A percentile compares a stretch with the other conserved stretches of the same genome.
Evolutionary conservation across 2,888 invertebrate genomes (phyloP).

Genomic region (Acleris literana): DNA sequence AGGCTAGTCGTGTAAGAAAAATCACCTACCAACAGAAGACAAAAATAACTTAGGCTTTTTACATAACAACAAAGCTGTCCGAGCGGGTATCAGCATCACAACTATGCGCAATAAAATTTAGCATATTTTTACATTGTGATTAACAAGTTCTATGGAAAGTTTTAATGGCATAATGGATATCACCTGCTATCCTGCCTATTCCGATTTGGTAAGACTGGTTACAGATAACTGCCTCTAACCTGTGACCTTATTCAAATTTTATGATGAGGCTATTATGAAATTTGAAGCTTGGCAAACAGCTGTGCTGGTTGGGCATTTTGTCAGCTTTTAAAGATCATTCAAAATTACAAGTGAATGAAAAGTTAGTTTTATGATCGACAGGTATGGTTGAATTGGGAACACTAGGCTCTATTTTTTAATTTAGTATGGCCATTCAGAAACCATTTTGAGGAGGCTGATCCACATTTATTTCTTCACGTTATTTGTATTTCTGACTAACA

Average conservation of each 20-base stretch:
- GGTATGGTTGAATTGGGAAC: no score
- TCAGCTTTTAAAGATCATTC: conserved; percentile 10
- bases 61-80: conserved; percentile 21
- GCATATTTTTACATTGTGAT: conserved; percentile 28
- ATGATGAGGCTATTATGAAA: conserved; percentile 24
- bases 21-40: no score
- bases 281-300: conserved; percentile 13
- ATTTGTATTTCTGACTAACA: no score
- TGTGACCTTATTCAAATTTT: conserved; percentile 28
- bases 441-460: no score
- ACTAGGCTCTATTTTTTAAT: no score
- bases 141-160: conserved; percentile 29
- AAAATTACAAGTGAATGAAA: neutral
- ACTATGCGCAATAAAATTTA: conserved; percentile 10
- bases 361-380: no score
- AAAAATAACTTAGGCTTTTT: conserved; percentile 4
- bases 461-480: no score
- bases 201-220: conserved; percentile 17
- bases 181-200: conserved; percentile 25
- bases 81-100: conserved; percentile 20
- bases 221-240: conserved; percentile 25
- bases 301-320: conserved; percentile 9
- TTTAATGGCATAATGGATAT: conserved; percentile 25
- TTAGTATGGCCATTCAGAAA: no score
- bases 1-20: no score